Evolutionary conservation across 1,140 invertebrate species (phyloP), one percentile per base, ranked within the genome.

Genomic region (Drosophila subobscura): DNA sequence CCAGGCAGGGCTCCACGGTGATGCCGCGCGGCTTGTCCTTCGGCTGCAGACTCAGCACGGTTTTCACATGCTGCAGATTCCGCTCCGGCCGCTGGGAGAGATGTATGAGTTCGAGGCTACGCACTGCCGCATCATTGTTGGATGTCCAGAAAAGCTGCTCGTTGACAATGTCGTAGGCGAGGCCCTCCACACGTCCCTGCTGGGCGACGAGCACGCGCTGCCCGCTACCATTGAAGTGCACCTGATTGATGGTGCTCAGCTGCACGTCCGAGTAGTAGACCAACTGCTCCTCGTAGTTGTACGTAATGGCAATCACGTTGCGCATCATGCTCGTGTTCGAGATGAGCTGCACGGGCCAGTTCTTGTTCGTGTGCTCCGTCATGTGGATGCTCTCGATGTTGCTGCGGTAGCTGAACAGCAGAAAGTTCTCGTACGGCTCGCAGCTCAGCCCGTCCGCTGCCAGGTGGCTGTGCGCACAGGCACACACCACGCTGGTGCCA

Each of bases 191-290:
- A 0, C 95, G 94, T 2, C 96, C 96, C 92, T 95, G 95, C 61
- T 94, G 94, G 93, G 95, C 94, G 1, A 96, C 93, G 46, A 98
- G 91, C 12, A 95, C 93, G 16, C 92, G 92, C 89, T 97, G 95
- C 2, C 93, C 93, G 10, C 93, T 94, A 42, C 97, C 96, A 92
- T 97, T 96, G 91, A 97, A 97, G 86, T 93, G 93, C n/a, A 97
- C 96, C 42, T 93, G 93, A 91, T 96, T 96, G 71, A 98, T 97
- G 52, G 95, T 95, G 49, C 96, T 96, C 64, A 94, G 92, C 81
- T 97, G 96, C 72, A 98, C 97, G 90, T 98, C 97, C 1, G 96
- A 97, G 92, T 97, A 98, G 92, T 96, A 98, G 16, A 98, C 92
- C 46, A 94, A 91, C 56, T 94, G 92, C 2, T 92, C 92, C 58